Evolutionary conservation across 2,888 invertebrate genomes (phyloP).

Genomic region (Micoletzkya japonica): DNA sequence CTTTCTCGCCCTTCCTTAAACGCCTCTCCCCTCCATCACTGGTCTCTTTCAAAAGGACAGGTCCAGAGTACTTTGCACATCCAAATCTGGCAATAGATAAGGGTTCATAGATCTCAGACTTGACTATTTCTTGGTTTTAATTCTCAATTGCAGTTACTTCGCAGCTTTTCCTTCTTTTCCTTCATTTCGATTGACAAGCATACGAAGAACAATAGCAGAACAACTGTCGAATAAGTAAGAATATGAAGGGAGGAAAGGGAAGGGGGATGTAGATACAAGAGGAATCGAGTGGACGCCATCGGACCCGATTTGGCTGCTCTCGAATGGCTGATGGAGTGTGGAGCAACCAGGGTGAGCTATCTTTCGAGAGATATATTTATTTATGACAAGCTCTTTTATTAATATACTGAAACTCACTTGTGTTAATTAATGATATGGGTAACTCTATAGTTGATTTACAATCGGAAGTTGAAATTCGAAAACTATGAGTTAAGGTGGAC

Average conservation of each 20-base stretch:
- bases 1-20: too few species aligned
- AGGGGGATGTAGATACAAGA: slow-evolving; percentile 53
- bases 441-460: background rate
- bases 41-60: background rate
- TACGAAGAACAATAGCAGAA: slow-evolving; percentile 48
- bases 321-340: slow-evolving; percentile 62
- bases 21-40: too few species aligned
- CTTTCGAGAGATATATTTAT: background rate
- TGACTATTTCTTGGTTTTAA: background rate
- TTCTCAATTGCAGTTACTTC: slow-evolving; percentile 1
- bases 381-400: background rate
- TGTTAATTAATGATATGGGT: background rate
- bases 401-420: background rate
- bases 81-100: background rate
- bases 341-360: slow-evolving; percentile 46
- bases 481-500: slow-evolving; percentile 27
- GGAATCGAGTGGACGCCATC: slow-evolving; percentile 46
- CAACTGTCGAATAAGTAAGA: slow-evolving; percentile 43
- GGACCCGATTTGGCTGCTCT: slow-evolving; percentile 61
- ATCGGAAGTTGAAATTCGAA: background rate
- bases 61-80: background rate
- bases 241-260: too few species aligned
- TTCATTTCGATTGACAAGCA: slow-evolving; percentile 43
- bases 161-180: slow-evolving; percentile 39
- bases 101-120: background rate